phyloP scores from a whole-genome alignment of 2,113 vertebrate genomes.

The Phyllostomus discolor region DNA sequence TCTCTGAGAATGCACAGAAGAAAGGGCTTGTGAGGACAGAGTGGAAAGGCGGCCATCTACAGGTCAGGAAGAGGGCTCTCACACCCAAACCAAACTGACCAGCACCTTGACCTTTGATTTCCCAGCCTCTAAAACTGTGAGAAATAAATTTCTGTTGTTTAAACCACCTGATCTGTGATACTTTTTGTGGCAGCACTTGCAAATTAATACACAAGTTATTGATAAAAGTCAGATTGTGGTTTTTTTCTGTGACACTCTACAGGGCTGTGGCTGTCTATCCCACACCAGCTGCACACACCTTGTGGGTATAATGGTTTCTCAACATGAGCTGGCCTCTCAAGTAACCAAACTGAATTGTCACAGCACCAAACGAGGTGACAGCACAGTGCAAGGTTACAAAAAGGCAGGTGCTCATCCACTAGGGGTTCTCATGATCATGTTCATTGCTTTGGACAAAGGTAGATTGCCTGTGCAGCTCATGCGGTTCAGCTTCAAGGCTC shows the following conservation, averaged over 20 bases:
- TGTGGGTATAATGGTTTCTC: neutral
- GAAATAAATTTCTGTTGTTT: neutral
- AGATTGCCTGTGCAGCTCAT: neutral
- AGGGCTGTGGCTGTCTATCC: too few species aligned
- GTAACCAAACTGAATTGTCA: neutral
- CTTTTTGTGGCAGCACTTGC: neutral
- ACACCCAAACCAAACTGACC: neutral
- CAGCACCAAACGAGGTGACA: neutral
- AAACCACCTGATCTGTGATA: neutral
- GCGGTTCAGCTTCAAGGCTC: neutral
- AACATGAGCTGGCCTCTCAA: neutral
- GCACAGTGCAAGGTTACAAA: neutral
- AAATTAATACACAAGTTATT: neutral
- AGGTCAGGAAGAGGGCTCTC: neutral
- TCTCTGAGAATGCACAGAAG: neutral
- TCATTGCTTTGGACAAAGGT: neutral
- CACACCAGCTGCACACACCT: neutral
- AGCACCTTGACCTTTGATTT: neutral
- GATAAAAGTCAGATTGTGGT: neutral
- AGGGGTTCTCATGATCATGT: neutral
- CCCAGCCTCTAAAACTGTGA: neutral
- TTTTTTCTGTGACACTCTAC: neutral
- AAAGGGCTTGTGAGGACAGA: neutral
- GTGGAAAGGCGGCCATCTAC: neutral
- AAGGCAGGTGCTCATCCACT: neutral